Evolutionary conservation across 2,113 vertebrate genomes (phyloP), one percentile per base, ranked within the genome.

Genomic region (Prunella himalayana): DNA sequence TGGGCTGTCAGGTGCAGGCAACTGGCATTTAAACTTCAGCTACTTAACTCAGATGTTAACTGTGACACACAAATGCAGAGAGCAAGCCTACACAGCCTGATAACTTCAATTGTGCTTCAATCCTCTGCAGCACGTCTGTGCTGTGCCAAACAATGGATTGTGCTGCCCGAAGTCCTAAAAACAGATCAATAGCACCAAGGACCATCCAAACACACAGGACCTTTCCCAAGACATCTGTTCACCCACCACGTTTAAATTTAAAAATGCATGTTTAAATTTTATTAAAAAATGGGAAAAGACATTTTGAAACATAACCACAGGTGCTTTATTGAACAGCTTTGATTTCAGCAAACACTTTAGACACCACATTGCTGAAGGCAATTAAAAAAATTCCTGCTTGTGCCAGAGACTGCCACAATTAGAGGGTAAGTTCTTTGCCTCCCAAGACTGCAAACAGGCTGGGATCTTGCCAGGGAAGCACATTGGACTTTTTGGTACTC

Each of bases 401-500:
- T 79, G n/a, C 17, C 78, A 88, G 35, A 59, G 57, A 68, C n/a
- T 51, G 50, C 35, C 49, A 61, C 15, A 69, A 37, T 2, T 33
- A 86, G 22, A 75, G 15, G 28, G 18, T 10, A 44, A 82, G 16
- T 53, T 72, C 75, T 76, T n/a, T 66, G 49, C 7, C 18, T 22
- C 25, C 17, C 3, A 8, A 33, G 24, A 82, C 0, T 47, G 63
- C 37, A 68, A 51, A 87, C 1, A 22, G 61, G 20, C 44, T 45
- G 59, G 24, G 53, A 49, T 41, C 35, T 60, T n/a, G 41, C 0
- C 1, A 10, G 31, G 44, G 37, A 72, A 80, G 31, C 20, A n/a
- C 13, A 57, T 0, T 0, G 5, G 39, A 50, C 19, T 69, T 88
- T 20, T 39, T 0, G 0, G 41, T 25, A 47, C 31, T 33, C 27